Evolutionary conservation across 2,113 vertebrate genomes (phyloP), one percentile per base, ranked within the genome.

Genomic region (Athene cunicularia): DNA sequence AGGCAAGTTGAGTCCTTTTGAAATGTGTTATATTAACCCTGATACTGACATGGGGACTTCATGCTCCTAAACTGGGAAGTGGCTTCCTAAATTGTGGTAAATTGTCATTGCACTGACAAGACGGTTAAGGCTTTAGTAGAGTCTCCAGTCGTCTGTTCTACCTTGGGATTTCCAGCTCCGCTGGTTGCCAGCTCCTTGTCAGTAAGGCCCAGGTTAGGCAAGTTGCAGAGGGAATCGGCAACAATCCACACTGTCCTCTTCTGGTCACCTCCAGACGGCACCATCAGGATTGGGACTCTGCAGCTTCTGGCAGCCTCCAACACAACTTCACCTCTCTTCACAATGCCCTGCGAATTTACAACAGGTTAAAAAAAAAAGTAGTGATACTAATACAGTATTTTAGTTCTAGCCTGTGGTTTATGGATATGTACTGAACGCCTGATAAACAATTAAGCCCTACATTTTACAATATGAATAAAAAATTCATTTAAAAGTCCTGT

Each of bases 181-280:
- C 97, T 90, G 11, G 58, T 14, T 18, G 91, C 14, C 41, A 96
- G 35, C 58, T n/a, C 67, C 32, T 84, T 94, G 82, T 75, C 97
- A 58, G 99, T 99, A 72, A 99, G 98, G 32, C 98, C 98, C 92
- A 98, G 97, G 81, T 33, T 84, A 30, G 98, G 98, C 94, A 99
- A 62, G 93, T 99, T 99, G n/a, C 99, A 98, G 95, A 99, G 99
- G 93, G 99, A 99, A 98, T 99, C 99, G 0, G 99, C 99, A 22
- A 99, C 99, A 97, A 99, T 99, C 20, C 99, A 98, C 0, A 99
- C 99, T 0, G 99, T 99, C 86, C 98, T 98, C 98, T 99, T 99
- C 98, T 99, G 99, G 97, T 99, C 99, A 16, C 99, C 99, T 0
- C 99, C 99, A 0, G 99, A 99, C 0, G 99, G 99, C 91, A 99